phyloP scores from a whole-genome alignment of 2,113 vertebrate genomes.

The Ginglymostoma cirratum region DNA sequence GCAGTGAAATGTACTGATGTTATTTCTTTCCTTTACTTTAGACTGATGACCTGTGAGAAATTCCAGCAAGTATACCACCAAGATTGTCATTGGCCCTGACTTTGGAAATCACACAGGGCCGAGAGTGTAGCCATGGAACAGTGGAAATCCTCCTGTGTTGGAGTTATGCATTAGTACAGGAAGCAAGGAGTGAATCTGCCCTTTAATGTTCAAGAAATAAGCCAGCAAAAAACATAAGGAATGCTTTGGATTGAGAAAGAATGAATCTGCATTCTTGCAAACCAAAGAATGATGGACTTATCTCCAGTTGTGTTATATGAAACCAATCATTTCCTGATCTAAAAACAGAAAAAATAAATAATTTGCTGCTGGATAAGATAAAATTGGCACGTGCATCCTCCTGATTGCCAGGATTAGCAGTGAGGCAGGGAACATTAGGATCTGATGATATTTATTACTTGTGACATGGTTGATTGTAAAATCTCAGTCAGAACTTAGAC shows the following conservation, averaged over 20 bases:
- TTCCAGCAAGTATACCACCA: not conserved
- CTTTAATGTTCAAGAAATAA: not conserved
- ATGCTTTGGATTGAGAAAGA: not conserved
- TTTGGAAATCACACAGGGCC: not conserved
- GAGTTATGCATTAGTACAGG: not conserved
- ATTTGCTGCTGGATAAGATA: slow-evolving; percentile 16
- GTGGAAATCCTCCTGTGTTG: not conserved
- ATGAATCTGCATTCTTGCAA: not conserved
- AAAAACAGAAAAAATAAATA: not conserved
- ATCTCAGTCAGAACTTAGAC: not conserved
- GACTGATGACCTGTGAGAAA: not conserved
- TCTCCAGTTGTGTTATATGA: not conserved
- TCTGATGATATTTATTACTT: not conserved
- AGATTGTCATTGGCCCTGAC: not conserved
- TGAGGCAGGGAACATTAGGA: not conserved
- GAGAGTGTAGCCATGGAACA: not conserved
- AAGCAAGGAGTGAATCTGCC: not conserved
- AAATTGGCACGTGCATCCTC: not conserved
- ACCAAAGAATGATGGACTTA: not conserved
- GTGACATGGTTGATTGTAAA: not conserved
- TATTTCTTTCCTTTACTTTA: not conserved
- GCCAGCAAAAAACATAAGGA: not conserved
- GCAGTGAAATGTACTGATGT: not conserved
- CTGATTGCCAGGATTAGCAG: not conserved
- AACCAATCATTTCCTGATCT: not conserved